phyloP scores from a whole-genome alignment of 2,113 vertebrate species.

The Solea senegalensis region DNA sequence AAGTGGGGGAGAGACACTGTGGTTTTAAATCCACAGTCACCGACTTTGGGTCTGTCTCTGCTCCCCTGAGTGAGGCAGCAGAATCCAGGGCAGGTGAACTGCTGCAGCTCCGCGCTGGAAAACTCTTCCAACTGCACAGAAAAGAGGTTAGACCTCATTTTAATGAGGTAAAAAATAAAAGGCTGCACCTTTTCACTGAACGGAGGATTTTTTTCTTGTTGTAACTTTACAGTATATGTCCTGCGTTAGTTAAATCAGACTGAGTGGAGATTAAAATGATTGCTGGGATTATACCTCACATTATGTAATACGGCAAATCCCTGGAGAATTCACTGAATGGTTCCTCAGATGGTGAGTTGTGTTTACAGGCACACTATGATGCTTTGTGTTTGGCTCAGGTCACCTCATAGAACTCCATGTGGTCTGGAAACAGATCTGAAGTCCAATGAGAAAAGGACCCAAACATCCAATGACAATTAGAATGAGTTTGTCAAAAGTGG shows the following conservation, averaged over 20 bases:
- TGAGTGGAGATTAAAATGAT: conserved; percentile 12
- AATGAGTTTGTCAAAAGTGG: neutral
- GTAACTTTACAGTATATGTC: neutral
- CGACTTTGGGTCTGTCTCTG: conserved; percentile 1
- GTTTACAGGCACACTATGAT: neutral
- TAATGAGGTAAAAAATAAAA: conserved; percentile 11
- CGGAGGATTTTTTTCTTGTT: neutral
- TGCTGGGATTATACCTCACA: conserved; percentile 3
- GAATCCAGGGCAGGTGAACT: conserved; percentile 59
- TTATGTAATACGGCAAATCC: conserved; percentile 2
- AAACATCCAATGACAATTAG: neutral
- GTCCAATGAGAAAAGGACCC: no score
- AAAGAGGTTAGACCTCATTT: conserved; percentile 7
- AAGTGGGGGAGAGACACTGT: neutral
- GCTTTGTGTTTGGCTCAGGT: neutral
- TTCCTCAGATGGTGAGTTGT: neutral
- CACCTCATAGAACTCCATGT: neutral
- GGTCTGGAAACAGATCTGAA: neutral
- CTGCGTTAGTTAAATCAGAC: conserved; percentile 9
- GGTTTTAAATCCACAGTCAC: conserved; percentile 23
- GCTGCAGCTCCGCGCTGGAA: neutral
- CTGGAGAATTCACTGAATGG: neutral
- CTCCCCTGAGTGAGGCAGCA: conserved; percentile 28
- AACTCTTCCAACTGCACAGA: no score
- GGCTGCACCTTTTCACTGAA: neutral